Base-by-base conservation (phyloP, 2,113 vertebrate species). In the Rhinolophus sinicus region DNA sequence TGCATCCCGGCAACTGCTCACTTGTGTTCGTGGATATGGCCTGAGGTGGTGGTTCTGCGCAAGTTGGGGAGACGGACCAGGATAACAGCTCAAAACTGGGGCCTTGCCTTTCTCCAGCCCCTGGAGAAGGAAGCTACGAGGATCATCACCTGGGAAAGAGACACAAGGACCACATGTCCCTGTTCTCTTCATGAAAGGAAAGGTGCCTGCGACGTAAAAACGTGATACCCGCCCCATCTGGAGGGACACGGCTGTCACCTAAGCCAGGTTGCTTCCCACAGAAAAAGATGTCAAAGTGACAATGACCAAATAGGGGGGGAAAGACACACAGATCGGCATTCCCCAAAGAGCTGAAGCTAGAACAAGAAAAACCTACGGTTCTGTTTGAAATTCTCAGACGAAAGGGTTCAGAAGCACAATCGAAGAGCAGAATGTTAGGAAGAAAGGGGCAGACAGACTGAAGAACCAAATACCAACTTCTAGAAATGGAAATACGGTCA, bases 291-390 rank as follows among this genome's bases (percentile, higher is more conserved):
- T 9, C 92, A 8, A 16, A 3, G 9, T 3, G 5, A 33, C 60
- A 18, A 24, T 5, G 16, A 6, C 22, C 11, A 14, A 40, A 24
- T 1, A 11, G 8, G n/a, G 33, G 16, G 22, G 19, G 40, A 54
- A 9, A 4, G 0, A 22, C 0, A 1, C 18, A 1, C 1, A 35
- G 33, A 4, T 24, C 0, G 40, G 64, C 33, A 10, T 15, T 7
- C 11, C 67, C 28, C 0, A 18, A 24, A 58, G 0, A 8, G 8
- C 50, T 60, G 58, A 67, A 22, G 24, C 38, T 28, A 35, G 14
- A 30, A 15, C 8, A 38, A 75, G 67, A 70, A 28, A 72, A 15
- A 30, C 4, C 21, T 9, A 0, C 3, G 21, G n/a, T 16, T 0
- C 9, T 7, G 14, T 14, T 15, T 28, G 56, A 65, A 81, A 38